Percentiles rank a stretch among this genome's conserved stretches.
Conservation (phyloP, 2,113 vertebrate genomes). For the Phylloscopus trochiloides region DNA sequence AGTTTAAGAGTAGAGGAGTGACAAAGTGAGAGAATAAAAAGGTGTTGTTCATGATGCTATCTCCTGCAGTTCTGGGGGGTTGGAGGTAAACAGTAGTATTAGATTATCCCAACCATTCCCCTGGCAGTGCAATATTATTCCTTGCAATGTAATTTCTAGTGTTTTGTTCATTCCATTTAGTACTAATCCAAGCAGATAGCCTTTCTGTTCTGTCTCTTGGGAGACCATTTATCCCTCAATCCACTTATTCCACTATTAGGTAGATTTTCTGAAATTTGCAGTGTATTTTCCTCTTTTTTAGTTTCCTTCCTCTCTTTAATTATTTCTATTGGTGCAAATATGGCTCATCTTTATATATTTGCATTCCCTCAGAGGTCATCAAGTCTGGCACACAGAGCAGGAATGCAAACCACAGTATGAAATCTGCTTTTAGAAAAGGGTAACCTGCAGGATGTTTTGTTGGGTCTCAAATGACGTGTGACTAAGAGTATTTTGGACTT, state of each 20-base stretch:
- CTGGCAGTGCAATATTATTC: conserved; percentile 41
- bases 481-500: neutral
- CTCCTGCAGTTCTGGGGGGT: neutral
- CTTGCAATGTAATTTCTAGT: conserved; percentile 57
- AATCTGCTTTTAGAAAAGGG: neutral
- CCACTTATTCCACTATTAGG: conserved; percentile 59
- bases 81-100: conserved; percentile 2
- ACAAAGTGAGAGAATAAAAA: neutral
- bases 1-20: neutral
- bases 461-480: neutral
- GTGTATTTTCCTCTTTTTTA: conserved; percentile 40
- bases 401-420: neutral
- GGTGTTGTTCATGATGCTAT: neutral
- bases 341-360: conserved; percentile 28
- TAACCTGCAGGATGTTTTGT: neutral
- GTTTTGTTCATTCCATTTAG: conserved; percentile 56
- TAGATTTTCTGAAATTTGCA: conserved; percentile 53
- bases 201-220: conserved; percentile 60
- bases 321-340: conserved; percentile 45
- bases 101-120: conserved; percentile 37
- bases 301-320: conserved; percentile 67
- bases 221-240: conserved; percentile 53
- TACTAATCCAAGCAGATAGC: conserved; percentile 61
- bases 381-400: neutral
- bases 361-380: conserved; percentile 40